phyloP scores from a whole-genome alignment of 2,113 vertebrate genomes.

The Lepisosteus oculatus region DNA sequence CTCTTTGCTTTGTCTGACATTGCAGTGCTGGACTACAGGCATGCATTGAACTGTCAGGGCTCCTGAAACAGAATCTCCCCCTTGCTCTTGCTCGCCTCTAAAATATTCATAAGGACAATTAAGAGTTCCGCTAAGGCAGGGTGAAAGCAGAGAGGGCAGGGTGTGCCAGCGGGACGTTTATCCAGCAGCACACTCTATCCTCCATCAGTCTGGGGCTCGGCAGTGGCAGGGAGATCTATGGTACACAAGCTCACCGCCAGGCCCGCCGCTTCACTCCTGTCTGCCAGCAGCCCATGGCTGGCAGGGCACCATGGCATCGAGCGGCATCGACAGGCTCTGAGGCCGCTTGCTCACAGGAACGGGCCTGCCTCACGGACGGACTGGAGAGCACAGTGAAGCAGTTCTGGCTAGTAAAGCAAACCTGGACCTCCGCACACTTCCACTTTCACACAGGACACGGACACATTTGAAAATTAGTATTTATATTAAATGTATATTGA shows the following conservation, averaged over 20 bases:
- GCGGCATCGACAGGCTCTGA: conserved; percentile 32
- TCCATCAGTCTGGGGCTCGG: conserved; percentile 60
- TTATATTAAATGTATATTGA: no score
- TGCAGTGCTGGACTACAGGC: neutral
- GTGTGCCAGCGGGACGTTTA: conserved; percentile 61
- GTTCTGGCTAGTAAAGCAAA: no score
- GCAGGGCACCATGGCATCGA: conserved; percentile 41
- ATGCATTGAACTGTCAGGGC: conserved; percentile 55
- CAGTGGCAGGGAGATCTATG: conserved; percentile 22
- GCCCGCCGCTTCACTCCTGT: conserved; percentile 52
- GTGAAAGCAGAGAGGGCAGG: conserved; percentile 59
- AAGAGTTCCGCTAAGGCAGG: conserved; percentile 71
- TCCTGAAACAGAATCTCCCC: conserved; percentile 65
- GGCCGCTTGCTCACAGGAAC: no score
- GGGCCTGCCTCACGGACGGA: no score
- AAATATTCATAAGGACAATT: conserved; percentile 79
- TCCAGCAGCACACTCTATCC: conserved; percentile 55
- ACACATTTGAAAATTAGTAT: no score
- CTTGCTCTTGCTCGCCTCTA: conserved; percentile 59
- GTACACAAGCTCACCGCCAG: conserved; percentile 51
- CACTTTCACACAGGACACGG: no score
- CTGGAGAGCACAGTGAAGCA: no score
- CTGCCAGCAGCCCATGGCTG: conserved; percentile 50
- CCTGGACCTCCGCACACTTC: no score
- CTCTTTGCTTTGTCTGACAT: conserved; percentile 1